Conservation (phyloP, 2,113 vertebrate genomes). For the Dasyurus viverrinus region DNA sequence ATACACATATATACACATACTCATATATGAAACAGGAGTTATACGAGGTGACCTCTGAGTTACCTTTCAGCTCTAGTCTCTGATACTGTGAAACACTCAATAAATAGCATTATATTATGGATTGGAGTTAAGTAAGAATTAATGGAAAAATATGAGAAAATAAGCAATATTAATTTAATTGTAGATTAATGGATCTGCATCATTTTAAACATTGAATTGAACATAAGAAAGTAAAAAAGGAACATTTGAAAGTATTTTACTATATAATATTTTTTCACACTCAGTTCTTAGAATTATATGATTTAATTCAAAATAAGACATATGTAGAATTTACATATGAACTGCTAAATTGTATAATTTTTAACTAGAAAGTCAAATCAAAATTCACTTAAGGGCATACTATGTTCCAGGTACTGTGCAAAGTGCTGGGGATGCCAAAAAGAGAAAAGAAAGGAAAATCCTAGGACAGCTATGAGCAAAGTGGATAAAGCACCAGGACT, state of each 20-base stretch:
- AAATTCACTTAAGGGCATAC: not conserved
- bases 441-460: too few species aligned
- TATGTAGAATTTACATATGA: not conserved
- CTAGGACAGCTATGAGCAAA: too few species aligned
- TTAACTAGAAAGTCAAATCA: not conserved
- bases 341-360: not conserved
- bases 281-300: not conserved
- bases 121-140: not conserved
- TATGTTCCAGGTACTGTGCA: too few species aligned
- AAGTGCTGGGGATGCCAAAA: too few species aligned
- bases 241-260: not conserved
- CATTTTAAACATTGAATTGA: not conserved
- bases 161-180: constrained; percentile 15
- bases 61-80: not conserved
- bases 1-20: too few species aligned
- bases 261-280: not conserved
- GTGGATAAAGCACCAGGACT: too few species aligned
- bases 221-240: not conserved
- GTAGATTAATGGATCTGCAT: not conserved
- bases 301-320: not conserved
- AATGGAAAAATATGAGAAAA: constrained; percentile 28
- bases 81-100: not conserved
- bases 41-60: not conserved
- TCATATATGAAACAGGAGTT: too few species aligned
- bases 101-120: not conserved